Conservation (phyloP, 1,140 invertebrate species). For the Archegozetes longisetosus region DNA sequence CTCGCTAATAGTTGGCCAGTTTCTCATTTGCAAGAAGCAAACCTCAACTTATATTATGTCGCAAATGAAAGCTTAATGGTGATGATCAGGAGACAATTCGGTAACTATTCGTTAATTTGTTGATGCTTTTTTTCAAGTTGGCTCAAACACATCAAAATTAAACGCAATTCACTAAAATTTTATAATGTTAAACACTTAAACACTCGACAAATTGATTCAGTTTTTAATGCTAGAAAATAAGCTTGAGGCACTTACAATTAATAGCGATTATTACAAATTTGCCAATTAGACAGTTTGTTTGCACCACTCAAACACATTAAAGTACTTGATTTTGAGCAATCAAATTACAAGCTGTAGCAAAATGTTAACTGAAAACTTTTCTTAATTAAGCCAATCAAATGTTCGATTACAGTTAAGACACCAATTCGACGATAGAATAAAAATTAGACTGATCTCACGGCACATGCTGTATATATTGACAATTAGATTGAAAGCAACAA, state of each 20-base stretch:
- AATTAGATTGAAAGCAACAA: background rate
- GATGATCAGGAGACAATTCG: slow-evolving; percentile 23
- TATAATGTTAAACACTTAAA: background rate
- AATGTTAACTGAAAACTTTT: too few relatives aligned
- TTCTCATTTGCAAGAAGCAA: slow-evolving; percentile 21
- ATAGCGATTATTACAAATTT: background rate
- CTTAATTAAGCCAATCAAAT: too few relatives aligned
- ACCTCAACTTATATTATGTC: slow-evolving; percentile 20
- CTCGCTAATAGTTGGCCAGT: slow-evolving; percentile 24
- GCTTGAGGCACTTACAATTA: background rate
- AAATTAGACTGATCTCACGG: too few relatives aligned
- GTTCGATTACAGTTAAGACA: too few relatives aligned
- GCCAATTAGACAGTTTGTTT: background rate
- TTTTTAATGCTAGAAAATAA: background rate
- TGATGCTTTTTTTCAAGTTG: background rate
- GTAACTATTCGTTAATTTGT: slow-evolving; percentile 17
- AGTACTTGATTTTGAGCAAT: too few relatives aligned
- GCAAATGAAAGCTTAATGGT: slow-evolving; percentile 21
- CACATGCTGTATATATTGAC: background rate
- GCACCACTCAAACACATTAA: too few relatives aligned
- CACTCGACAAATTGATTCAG: background rate
- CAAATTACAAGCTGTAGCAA: too few relatives aligned
- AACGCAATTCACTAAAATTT: too few relatives aligned
- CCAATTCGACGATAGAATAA: too few relatives aligned
- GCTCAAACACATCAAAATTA: too few relatives aligned